These are phyloP conservation scores for Formica selysi DNA, from an alignment of 1,140 invertebrate species.

Conservation along the genomic window DNA sequence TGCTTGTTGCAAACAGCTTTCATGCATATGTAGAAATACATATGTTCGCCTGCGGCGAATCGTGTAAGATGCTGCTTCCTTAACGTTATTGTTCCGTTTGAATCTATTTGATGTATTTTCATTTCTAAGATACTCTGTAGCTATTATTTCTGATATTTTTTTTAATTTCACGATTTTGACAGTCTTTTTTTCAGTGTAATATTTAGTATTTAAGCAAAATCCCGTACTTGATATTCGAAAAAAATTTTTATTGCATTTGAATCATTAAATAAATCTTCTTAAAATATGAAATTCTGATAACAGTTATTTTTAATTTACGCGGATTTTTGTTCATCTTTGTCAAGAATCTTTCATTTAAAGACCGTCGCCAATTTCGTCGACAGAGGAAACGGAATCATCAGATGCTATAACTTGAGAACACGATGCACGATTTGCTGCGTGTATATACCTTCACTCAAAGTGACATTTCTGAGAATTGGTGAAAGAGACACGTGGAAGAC, in stretches of 20 bases:
- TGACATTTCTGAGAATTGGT: constrained; percentile 58
- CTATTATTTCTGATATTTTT: background rate
- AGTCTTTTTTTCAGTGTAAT: background rate
- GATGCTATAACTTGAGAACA: constrained; percentile 30
- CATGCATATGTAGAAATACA: background rate
- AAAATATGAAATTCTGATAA: too few species aligned
- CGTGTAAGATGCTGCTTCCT: background rate
- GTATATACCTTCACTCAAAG: constrained; percentile 28
- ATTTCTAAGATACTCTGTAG: constrained; percentile 1
- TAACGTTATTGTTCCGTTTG: background rate
- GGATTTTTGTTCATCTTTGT: background rate
- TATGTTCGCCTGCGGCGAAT: background rate
- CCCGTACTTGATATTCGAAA: background rate
- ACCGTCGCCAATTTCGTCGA: background rate
- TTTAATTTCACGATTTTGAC: background rate
- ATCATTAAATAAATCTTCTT: background rate
- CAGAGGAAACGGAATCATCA: constrained; percentile 27
- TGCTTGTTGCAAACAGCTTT: background rate
- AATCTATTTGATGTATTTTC: background rate
- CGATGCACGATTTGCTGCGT: constrained; percentile 29
- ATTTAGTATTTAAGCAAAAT: background rate
- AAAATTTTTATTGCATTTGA: background rate
- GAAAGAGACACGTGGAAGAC: constrained; percentile 46
- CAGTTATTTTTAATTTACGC: background rate
- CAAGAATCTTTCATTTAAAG: background rate